Conservation (phyloP, 2,797 vertebrate genomes). For the Micrastur ruficollis region DNA sequence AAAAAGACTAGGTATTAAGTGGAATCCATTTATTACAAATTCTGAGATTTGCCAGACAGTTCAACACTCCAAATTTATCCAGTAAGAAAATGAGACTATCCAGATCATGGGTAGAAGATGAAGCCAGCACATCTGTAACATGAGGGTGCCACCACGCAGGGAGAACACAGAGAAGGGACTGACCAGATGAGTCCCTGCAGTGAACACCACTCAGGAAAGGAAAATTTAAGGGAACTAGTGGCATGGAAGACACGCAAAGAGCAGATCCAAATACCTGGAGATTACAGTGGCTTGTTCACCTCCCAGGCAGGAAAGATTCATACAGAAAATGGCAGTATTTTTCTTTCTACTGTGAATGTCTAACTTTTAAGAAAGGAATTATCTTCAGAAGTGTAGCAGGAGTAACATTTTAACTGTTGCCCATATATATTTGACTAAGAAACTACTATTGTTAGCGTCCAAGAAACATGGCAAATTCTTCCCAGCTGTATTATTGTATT, state of each 20-base stretch:
- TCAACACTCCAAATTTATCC: neutral
- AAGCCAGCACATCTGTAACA: neutral
- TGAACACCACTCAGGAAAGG: neutral
- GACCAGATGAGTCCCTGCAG: neutral
- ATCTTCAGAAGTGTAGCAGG: neutral
- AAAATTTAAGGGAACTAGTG: neutral
- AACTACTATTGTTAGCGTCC: constrained; percentile 6
- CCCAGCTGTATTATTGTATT: constrained; percentile 59
- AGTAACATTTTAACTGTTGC: neutral
- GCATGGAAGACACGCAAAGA: neutral
- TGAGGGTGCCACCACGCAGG: neutral
- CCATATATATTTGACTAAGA: constrained; percentile 8
- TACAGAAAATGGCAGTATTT: neutral
- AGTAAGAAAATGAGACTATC: neutral
- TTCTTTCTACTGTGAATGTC: neutral
- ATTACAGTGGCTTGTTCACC: neutral
- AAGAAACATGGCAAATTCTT: constrained; percentile 54
- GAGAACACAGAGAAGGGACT: neutral
- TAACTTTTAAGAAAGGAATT: neutral
- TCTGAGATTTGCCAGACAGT: neutral
- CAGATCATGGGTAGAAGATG: neutral
- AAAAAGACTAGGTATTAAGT: constrained; percentile 19
- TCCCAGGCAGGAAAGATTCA: neutral
- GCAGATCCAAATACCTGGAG: neutral
- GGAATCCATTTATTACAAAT: neutral